phyloP scores from a whole-genome alignment of 1,140 invertebrate genomes.

The Neocloeon triangulifer region DNA sequence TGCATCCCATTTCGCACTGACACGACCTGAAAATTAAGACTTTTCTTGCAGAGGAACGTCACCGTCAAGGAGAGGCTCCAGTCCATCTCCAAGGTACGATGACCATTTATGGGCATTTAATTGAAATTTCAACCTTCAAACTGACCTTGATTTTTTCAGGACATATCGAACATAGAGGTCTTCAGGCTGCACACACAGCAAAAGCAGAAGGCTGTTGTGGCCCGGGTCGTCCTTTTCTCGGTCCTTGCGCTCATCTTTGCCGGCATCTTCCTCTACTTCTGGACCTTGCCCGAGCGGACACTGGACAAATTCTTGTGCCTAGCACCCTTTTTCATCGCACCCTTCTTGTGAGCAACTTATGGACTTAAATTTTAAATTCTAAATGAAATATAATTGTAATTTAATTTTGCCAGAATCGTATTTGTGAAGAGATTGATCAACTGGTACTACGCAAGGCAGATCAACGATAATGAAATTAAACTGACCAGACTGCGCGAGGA shows the following conservation, averaged over 20 bases:
- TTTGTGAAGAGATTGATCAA: slow-evolving; percentile 52
- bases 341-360: slow-evolving; percentile 44
- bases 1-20: slow-evolving; percentile 7
- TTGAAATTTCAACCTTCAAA: too few species aligned
- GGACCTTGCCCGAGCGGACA: slow-evolving; percentile 42
- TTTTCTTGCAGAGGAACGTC: too few species aligned
- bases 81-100: too few species aligned
- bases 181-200: slow-evolving; percentile 56
- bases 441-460: slow-evolving; percentile 71
- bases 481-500: slow-evolving; percentile 46
- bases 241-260: slow-evolving; percentile 54
- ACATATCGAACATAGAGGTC: slow-evolving; percentile 58
- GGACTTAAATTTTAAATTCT: slow-evolving; percentile 1
- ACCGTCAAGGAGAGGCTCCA: too few species aligned
- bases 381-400: slow-evolving; percentile 5
- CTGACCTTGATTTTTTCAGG: slow-evolving; percentile 26
- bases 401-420: slow-evolving; percentile 40
- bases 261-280: slow-evolving; percentile 53
- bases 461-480: slow-evolving; percentile 55
- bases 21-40: too few species aligned
- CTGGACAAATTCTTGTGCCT: slow-evolving; percentile 44
- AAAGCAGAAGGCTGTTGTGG: slow-evolving; percentile 53
- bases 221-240: slow-evolving; percentile 54
- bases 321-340: slow-evolving; percentile 47
- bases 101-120: too few species aligned